Evolutionary conservation across 2,797 vertebrate species (phyloP).

Genomic region (Gallinago solitaria): DNA sequence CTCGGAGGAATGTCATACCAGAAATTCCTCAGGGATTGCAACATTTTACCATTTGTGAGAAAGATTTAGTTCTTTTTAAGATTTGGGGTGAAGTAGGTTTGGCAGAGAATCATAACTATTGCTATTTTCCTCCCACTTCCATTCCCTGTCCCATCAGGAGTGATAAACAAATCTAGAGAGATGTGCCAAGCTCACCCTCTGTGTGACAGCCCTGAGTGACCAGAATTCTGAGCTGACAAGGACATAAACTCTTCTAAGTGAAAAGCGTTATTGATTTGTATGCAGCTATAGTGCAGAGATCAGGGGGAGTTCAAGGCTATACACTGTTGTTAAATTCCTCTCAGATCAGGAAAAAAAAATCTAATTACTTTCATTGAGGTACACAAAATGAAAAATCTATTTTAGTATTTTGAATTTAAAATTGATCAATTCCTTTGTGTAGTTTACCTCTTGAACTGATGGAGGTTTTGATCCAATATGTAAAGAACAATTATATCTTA

Average conservation of each 20-base stretch:
- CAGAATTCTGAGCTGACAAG: constrained; percentile 52
- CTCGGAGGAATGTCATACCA: neutral
- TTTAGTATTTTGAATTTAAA: constrained; percentile 50
- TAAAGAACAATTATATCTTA: constrained; percentile 7
- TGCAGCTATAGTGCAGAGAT: constrained; percentile 54
- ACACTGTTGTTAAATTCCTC: constrained; percentile 32
- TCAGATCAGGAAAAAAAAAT: neutral
- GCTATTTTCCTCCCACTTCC: neutral
- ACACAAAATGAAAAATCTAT: constrained; percentile 35
- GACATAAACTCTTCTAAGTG: constrained; percentile 30
- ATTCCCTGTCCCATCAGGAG: neutral
- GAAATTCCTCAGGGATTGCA: neutral
- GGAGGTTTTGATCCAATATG: neutral
- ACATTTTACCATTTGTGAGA: neutral
- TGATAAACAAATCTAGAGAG: neutral
- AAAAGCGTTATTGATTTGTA: constrained; percentile 55
- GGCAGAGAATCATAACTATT: neutral
- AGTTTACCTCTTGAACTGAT: constrained; percentile 4
- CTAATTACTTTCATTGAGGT: constrained; percentile 44
- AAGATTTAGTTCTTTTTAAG: neutral
- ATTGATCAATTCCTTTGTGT: constrained; percentile 12
- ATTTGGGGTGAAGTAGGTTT: neutral
- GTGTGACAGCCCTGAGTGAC: neutral
- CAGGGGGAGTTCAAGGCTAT: constrained; percentile 54
- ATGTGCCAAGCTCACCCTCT: constrained; percentile 6